Evolutionary conservation across 2,113 vertebrate species (phyloP), one percentile per base, ranked within the genome.

Genomic region (Crotalus helleri): DNA sequence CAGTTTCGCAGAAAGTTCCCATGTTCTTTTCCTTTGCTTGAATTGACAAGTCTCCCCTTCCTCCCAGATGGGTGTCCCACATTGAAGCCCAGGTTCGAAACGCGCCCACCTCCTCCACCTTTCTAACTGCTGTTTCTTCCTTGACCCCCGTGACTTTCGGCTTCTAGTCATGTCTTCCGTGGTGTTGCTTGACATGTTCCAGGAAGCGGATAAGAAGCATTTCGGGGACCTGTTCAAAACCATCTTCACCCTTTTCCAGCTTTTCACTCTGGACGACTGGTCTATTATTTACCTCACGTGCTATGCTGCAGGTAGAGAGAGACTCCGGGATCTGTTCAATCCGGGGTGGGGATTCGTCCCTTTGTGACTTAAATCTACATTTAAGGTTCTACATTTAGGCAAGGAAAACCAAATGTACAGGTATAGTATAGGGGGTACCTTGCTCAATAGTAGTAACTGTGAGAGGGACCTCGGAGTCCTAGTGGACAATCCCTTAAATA

Each of bases 201-300:
- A 44, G 2, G 44, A 94, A 0, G 94, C 95, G 0, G 97, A 97
- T 49, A 93, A 95, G 26, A 93, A 94, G 8, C 97, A 93, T 44
- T 98, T 97, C 64, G 94, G 93, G 85, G 96, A 93, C 92, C 93
- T 97, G 86, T 95, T 96, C 74, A 93, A 90, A 17, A 96, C 96
- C 26, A 58, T 97, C 90, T 97, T 97, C 94, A 97, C 96, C 0
- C 96, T 97, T 19, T 97, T 97, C 92, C 96, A 96, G 29, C 6
- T 97, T 90, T 96, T 97, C 81, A 97, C 97, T 0, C 91, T 97
- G 94, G 97, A 97, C 0, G 97, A 97, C 96, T 97, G 97, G 97
- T 97, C 95, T 53, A 58, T 94, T n/a, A 96, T 97, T 93, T 97
- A 97, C 69, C 26, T 95, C 24, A 95, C 96, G 88, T 97, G 93